Percentiles rank a stretch among this genome's conserved stretches.
Evolutionary conservation across 1,140 invertebrate species (phyloP).

Genomic region (Phthorimaea operculella): DNA sequence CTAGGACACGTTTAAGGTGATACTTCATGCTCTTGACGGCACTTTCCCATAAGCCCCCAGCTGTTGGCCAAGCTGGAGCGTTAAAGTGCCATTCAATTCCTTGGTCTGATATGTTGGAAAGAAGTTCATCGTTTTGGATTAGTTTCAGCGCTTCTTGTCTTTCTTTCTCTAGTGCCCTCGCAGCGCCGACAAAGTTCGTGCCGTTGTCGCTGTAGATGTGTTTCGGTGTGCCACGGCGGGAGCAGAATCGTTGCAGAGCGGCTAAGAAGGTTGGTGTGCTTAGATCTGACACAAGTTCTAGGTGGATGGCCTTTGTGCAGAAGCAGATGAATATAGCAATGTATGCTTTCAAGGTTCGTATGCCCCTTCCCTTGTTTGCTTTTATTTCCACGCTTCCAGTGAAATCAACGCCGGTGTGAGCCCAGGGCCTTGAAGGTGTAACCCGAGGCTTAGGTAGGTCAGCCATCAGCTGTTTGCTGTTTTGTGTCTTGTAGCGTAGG

Average conservation of each 20-base stretch:
- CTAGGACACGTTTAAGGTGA: no score
- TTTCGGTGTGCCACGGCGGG: constrained; percentile 18
- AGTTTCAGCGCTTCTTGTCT: not conserved
- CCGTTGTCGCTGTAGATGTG: constrained; percentile 34
- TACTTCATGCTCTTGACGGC: no score
- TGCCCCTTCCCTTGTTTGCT: constrained; percentile 10
- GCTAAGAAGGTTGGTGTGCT: constrained; percentile 26
- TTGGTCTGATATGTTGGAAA: not conserved
- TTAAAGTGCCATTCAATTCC: constrained; percentile 6
- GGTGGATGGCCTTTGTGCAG: constrained; percentile 28
- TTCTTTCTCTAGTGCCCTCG: not conserved
- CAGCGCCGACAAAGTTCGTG: constrained; percentile 34
- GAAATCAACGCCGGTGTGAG: constrained; percentile 33
- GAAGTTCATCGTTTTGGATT: not conserved
- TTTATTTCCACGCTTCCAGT: constrained; percentile 33
- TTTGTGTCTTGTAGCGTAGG: not conserved
- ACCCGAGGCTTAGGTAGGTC: constrained; percentile 33
- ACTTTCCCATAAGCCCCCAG: no score
- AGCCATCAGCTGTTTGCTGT: constrained; percentile 30
- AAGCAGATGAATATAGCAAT: constrained; percentile 29
- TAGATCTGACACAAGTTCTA: constrained; percentile 31
- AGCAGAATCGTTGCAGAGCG: constrained; percentile 32
- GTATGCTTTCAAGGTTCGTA: constrained; percentile 14
- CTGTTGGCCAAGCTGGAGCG: no score
- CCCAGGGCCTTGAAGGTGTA: constrained; percentile 22